A percentile compares a stretch with the other conserved stretches of the same genome.
Evolutionary conservation across 2,888 invertebrate species (phyloP).

Genomic region (Diplazon laetatorius): DNA sequence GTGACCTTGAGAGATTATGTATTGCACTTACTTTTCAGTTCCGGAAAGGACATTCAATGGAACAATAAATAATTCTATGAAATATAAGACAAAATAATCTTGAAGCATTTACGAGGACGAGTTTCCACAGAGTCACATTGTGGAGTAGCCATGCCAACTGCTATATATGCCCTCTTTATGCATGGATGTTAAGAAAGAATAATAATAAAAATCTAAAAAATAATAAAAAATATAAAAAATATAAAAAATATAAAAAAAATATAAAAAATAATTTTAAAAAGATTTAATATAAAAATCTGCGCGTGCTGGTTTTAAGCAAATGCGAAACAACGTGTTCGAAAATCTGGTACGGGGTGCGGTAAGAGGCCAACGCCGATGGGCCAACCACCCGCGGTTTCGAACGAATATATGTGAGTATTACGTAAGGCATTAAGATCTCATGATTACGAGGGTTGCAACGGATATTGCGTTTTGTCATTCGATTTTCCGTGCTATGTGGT

Average conservation of each 20-base stretch:
- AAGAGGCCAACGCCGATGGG: slow-evolving; percentile 31
- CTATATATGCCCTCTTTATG: not conserved
- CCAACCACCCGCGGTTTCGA: slow-evolving; percentile 60
- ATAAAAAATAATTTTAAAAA: not conserved
- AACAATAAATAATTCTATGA: too few species aligned
- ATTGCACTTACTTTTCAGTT: too few species aligned
- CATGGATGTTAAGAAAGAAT: not conserved
- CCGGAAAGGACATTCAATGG: too few species aligned
- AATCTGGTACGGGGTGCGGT: not conserved
- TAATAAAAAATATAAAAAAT: too few species aligned
- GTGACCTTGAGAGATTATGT: too few species aligned
- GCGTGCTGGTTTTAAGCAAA: too few species aligned
- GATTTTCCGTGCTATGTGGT: slow-evolving; percentile 67
- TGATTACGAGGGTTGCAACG: slow-evolving; percentile 73
- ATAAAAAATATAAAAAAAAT: too few species aligned
- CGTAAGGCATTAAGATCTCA: slow-evolving; percentile 74
- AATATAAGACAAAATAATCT: slow-evolving; percentile 25
- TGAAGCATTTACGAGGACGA: slow-evolving; percentile 16
- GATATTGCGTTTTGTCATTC: slow-evolving; percentile 76
- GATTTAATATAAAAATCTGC: too few species aligned
- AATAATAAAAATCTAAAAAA: too few species aligned
- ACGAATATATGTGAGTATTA: slow-evolving; percentile 74
- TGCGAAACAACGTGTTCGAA: not conserved
- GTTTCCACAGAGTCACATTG: too few species aligned
- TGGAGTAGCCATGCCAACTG: too few species aligned